phyloP scores from a whole-genome alignment of 2,888 invertebrate species.

The Argyra leucocephala region DNA sequence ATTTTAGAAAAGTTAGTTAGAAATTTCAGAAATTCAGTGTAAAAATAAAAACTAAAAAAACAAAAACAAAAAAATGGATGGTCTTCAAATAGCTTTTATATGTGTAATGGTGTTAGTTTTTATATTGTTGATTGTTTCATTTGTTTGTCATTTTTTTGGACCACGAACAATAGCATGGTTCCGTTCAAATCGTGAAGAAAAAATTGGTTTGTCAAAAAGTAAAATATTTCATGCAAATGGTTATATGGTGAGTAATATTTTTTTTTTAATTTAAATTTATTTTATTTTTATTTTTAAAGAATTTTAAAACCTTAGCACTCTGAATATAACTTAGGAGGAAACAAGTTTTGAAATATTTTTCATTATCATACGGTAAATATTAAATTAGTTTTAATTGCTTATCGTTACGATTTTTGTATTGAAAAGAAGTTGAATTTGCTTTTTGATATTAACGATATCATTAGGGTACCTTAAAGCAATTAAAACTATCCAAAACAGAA shows the following conservation, averaged over 20 bases:
- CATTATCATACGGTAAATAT: too few species aligned
- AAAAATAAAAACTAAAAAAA: not conserved
- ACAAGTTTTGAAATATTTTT: too few species aligned
- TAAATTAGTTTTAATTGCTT: too few species aligned
- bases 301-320: too few species aligned
- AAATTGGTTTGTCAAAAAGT: constrained; percentile 42
- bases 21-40: not conserved
- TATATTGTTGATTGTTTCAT: constrained; percentile 35
- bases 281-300: too few species aligned
- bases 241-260: constrained; percentile 49
- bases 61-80: constrained; percentile 31
- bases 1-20: not conserved
- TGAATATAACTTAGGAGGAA: too few species aligned
- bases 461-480: too few species aligned
- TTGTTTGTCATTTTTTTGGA: constrained; percentile 39
- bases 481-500: too few species aligned
- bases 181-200: constrained; percentile 42
- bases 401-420: too few species aligned
- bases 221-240: constrained; percentile 56
- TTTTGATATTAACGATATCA: too few species aligned
- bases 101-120: constrained; percentile 36
- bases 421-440: too few species aligned
- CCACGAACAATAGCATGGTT: constrained; percentile 40
- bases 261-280: too few species aligned
- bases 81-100: constrained; percentile 33